Percentiles rank a stretch among this genome's conserved stretches.
phyloP scores from a whole-genome alignment of 2,113 vertebrate species.

The Rhadina sibilatrix region DNA sequence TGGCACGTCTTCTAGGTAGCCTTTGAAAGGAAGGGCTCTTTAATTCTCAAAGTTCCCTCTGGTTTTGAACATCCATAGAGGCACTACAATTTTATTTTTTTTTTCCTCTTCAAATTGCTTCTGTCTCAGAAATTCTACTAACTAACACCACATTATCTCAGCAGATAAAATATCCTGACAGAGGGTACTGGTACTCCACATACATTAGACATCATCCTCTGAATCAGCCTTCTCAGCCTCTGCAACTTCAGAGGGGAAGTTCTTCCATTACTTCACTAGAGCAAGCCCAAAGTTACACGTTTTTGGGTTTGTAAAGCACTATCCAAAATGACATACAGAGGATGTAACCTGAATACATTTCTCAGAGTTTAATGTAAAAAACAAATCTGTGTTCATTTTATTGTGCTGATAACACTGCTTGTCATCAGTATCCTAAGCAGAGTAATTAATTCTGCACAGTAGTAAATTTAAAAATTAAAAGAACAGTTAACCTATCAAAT shows the following conservation, averaged over 20 bases:
- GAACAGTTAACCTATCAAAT: background rate
- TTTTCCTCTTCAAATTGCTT: background rate
- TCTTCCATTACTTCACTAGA: background rate
- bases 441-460: background rate
- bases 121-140: background rate
- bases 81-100: background rate
- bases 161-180: background rate
- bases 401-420: background rate
- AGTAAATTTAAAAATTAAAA: background rate
- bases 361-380: background rate
- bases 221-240: background rate
- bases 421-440: background rate
- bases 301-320: background rate
- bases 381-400: background rate
- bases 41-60: background rate
- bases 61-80: background rate
- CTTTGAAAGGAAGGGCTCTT: background rate
- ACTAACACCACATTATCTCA: background rate
- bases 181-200: background rate
- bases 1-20: background rate
- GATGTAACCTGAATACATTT: background rate
- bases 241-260: background rate
- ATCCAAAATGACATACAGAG: background rate
- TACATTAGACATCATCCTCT: background rate
- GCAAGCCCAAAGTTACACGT: background rate